phyloP scores from a whole-genome alignment of 1,140 invertebrate genomes.

The Calycopis cecrops region DNA sequence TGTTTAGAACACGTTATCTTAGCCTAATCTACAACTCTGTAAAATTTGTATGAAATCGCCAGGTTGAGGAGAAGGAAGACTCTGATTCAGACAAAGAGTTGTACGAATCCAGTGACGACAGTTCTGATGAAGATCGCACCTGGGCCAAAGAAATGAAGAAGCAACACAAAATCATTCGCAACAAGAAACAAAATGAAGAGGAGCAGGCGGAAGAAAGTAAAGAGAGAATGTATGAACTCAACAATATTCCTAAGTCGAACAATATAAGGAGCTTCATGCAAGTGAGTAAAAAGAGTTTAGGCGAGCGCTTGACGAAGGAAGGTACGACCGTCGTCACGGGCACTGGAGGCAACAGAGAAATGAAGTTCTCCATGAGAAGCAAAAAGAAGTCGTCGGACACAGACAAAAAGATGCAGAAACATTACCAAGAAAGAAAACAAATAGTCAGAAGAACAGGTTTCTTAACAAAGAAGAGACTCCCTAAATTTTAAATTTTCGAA shows the following conservation, averaged over 20 bases:
- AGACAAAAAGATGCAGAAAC: conserved; percentile 77
- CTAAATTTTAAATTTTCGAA: conserved; percentile 29
- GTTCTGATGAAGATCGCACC: conserved; percentile 85
- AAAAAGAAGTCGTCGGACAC: conserved; percentile 71
- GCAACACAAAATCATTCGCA: conserved; percentile 75
- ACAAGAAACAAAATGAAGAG: conserved; percentile 61
- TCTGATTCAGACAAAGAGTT: conserved; percentile 67
- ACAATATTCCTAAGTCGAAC: conserved; percentile 34
- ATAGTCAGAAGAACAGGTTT: conserved; percentile 80
- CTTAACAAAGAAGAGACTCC: conserved; percentile 52
- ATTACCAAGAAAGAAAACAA: conserved; percentile 83
- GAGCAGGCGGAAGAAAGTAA: conserved; percentile 31
- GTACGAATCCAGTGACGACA: conserved; percentile 67
- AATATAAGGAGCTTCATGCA: conserved; percentile 51
- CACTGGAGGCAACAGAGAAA: conserved; percentile 83
- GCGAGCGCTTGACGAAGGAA: conserved; percentile 80
- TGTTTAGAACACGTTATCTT: too few relatives aligned
- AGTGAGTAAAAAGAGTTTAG: conserved; percentile 79
- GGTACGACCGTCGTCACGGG: conserved; percentile 75
- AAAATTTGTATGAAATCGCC: conserved; percentile 20
- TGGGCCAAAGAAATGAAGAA: conserved; percentile 89
- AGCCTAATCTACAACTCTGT: background rate
- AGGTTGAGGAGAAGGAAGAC: conserved; percentile 54
- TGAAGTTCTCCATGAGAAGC: conserved; percentile 81
- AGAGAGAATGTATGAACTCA: conserved; percentile 41